A percentile compares a stretch with the other conserved stretches of the same genome.
Conservation (phyloP, 2,797 vertebrate genomes). For the Manis crassicaudata region DNA sequence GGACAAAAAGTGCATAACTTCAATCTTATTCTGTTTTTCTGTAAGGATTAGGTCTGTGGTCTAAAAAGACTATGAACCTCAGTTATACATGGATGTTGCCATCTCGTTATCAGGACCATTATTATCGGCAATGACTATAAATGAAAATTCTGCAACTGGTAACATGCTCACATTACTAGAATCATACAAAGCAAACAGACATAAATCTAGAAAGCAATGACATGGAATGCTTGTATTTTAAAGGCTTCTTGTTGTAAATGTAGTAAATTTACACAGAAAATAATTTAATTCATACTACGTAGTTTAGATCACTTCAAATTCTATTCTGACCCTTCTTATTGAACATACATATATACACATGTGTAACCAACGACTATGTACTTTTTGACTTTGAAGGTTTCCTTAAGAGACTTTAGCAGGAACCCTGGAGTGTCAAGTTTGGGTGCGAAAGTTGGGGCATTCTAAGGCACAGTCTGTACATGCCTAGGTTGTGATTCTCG, state of each 20-base stretch:
- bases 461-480: background rate
- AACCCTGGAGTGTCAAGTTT: background rate
- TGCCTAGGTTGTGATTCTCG: background rate
- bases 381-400: background rate
- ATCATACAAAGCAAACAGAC: background rate
- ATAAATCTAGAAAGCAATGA: background rate
- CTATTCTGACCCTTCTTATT: background rate
- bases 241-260: background rate
- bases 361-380: background rate
- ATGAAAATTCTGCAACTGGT: background rate
- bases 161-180: background rate
- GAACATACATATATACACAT: background rate
- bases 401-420: background rate
- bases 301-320: slow-evolving; percentile 9
- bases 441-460: background rate
- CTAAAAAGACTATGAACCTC: background rate
- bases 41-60: background rate
- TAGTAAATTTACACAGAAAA: background rate
- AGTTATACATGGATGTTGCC: background rate
- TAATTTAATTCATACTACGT: background rate
- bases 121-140: background rate
- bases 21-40: slow-evolving; percentile 2
- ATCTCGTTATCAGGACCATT: background rate
- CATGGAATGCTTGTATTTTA: background rate
- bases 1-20: slow-evolving; percentile 3